phyloP scores from a whole-genome alignment of 1,140 invertebrate genomes.

The Gonioctena quinquepunctata region DNA sequence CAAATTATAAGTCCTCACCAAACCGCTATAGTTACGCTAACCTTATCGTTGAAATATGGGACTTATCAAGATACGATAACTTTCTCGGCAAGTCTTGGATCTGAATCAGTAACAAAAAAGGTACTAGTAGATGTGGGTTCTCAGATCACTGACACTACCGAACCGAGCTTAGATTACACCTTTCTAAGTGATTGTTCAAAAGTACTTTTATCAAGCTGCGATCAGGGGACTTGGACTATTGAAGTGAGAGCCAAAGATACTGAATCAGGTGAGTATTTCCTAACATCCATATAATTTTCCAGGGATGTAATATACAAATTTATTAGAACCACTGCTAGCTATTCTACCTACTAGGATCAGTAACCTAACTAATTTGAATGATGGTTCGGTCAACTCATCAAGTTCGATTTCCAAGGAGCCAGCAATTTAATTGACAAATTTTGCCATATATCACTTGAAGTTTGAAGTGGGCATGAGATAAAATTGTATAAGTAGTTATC shows the following conservation, averaged over 20 bases:
- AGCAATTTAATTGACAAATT: no score
- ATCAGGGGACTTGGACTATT: constrained; percentile 58
- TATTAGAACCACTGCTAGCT: neutral
- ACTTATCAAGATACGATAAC: constrained; percentile 51
- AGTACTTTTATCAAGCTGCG: constrained; percentile 53
- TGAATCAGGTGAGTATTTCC: constrained; percentile 54
- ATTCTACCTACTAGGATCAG: neutral
- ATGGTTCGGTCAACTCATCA: no score
- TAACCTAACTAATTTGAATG: neutral
- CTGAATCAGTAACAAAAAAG: constrained; percentile 54
- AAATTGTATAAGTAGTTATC: no score
- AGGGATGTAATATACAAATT: neutral
- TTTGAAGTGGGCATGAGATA: no score
- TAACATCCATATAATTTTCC: no score
- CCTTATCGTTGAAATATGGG: constrained; percentile 22
- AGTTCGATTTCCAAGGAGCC: no score
- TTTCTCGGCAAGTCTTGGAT: constrained; percentile 46
- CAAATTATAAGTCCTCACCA: constrained; percentile 29
- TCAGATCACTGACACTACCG: constrained; percentile 45
- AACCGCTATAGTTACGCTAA: constrained; percentile 31
- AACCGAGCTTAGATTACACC: constrained; percentile 54
- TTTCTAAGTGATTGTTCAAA: constrained; percentile 60
- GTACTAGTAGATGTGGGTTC: constrained; percentile 52
- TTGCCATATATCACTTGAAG: no score
- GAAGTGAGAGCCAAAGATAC: constrained; percentile 57